These are phyloP conservation scores for Criorhina ranunculi DNA, from an alignment of 2,888 invertebrate genomes.

Conservation along the genomic window DNA sequence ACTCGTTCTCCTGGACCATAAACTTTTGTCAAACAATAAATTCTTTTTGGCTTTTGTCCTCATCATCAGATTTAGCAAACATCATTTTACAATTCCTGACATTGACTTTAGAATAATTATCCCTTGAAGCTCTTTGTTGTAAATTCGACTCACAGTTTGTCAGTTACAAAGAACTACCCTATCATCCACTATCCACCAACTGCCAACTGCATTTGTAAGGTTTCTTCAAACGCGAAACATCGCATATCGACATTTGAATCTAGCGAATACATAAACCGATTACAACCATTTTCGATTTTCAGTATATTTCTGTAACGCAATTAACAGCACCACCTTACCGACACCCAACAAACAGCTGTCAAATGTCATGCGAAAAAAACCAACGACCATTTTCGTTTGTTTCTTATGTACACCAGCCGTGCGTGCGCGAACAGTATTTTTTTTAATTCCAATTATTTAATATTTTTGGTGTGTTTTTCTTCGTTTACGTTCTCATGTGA, in stretches of 20 bases:
- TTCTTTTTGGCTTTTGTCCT: too few relatives aligned
- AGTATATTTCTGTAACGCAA: neutral
- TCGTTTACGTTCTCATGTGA: slow-evolving; percentile 38
- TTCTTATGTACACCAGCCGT: slow-evolving; percentile 51
- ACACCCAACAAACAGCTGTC: slow-evolving; percentile 40
- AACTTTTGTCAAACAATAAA: too few relatives aligned
- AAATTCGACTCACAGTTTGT: too few relatives aligned
- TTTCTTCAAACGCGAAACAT: neutral
- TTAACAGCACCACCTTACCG: slow-evolving; percentile 19
- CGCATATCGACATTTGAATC: neutral
- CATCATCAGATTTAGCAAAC: too few relatives aligned
- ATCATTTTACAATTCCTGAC: too few relatives aligned
- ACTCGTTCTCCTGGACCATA: too few relatives aligned
- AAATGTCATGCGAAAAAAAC: slow-evolving; percentile 35
- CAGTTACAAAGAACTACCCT: slow-evolving; percentile 27
- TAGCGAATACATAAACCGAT: slow-evolving; percentile 16
- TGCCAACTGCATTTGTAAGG: slow-evolving; percentile 6
- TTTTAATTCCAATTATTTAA: slow-evolving; percentile 48
- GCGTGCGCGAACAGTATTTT: slow-evolving; percentile 52
- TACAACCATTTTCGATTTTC: neutral
- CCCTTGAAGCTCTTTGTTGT: too few relatives aligned
- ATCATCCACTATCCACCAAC: neutral
- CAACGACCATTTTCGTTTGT: slow-evolving; percentile 68
- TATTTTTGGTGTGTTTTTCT: slow-evolving; percentile 45
- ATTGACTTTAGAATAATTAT: too few relatives aligned